Base-by-base conservation (phyloP, 2,113 vertebrate genomes). In the Hydrochoerus hydrochaeris region DNA sequence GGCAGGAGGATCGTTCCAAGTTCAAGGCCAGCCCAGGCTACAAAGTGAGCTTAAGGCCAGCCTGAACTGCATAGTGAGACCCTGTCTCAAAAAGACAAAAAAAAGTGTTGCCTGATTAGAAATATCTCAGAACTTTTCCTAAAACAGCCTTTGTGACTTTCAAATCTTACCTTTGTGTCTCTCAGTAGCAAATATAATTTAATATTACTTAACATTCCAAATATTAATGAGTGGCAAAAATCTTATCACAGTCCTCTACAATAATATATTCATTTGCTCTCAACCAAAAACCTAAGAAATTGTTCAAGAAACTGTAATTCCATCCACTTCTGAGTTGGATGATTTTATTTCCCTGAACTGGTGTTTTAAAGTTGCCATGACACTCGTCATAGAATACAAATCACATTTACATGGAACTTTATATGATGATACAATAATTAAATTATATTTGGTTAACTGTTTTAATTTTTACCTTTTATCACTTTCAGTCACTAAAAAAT, bases 381-480 rank as follows among this genome's bases (percentile, higher is more conserved):
- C 54, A 65, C 87, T 93, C 75, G 90, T 54, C 32, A 44, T 69
- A 85, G 94, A 57, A 86, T 88, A 73, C 35, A 91, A 93, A 94
- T 78, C 19, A 46, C 60, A 2, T 58, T 91, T 91, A 71, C 41
- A 41, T 85, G 60, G 46, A 94, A 75, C 52, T 80, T 80, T 78
- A 13, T 85, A 32, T 91, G 44, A 73, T 46, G 22, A 81, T 95
- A 60, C 3, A 30, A 20, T 90, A 75, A 87, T 60, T 88, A 85
- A 81, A 58, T 71, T 80, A 71, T 52, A 52, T 92, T 90, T 30
- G 5, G 44, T 75, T 32, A 38, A 75, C 71, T 41, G 3, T 77
- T 86, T 90, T 69, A 19, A 75, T 71, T 78, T 94, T 92, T 24
- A 63, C 7, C 85, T 92, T 88, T 67, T 44, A 82, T 77, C 67